Percentiles rank a stretch among this genome's conserved stretches.
Conservation (phyloP, 2,888 invertebrate species). For the Scaptomyza flava region DNA sequence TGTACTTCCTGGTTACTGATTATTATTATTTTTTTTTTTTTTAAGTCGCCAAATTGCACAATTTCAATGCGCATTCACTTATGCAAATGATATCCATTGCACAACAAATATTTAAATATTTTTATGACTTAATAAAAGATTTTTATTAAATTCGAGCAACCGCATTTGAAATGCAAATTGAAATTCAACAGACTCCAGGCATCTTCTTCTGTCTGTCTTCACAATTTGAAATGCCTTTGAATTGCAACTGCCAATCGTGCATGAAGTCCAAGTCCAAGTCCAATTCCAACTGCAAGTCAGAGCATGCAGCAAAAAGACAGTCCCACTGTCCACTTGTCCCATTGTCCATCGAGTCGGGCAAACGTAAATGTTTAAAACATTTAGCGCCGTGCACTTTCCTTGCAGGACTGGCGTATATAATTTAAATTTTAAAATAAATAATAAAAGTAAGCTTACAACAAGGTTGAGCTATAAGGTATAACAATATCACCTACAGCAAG, state of each 20-base stretch:
- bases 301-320: conserved; percentile 8
- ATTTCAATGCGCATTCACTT: conserved; percentile 75
- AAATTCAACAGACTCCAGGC: conserved; percentile 56
- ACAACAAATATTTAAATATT: conserved; percentile 56
- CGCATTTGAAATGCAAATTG: conserved; percentile 73
- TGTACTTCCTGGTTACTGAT: conserved; percentile 70
- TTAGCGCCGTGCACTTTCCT: conserved; percentile 72
- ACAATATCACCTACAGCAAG: conserved; percentile 13
- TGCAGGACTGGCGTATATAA: conserved; percentile 61
- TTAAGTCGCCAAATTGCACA: conserved; percentile 67
- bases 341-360: conserved; percentile 19
- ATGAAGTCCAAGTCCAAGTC: conserved; percentile 58
- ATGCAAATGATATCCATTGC: conserved; percentile 60
- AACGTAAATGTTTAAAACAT: conserved; percentile 69
- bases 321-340: conserved; percentile 21
- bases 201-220: conserved; percentile 22
- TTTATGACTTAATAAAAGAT: conserved; percentile 80
- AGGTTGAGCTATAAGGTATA: neutral
- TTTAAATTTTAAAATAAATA: conserved; percentile 73
- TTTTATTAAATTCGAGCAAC: conserved; percentile 78
- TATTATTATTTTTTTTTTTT: neutral
- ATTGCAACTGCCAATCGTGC: conserved; percentile 83
- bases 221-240: conserved; percentile 78
- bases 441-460: conserved; percentile 41
- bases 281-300: conserved; percentile 35